phyloP scores from a whole-genome alignment of 2,888 invertebrate species.

The Folsomia candida region DNA sequence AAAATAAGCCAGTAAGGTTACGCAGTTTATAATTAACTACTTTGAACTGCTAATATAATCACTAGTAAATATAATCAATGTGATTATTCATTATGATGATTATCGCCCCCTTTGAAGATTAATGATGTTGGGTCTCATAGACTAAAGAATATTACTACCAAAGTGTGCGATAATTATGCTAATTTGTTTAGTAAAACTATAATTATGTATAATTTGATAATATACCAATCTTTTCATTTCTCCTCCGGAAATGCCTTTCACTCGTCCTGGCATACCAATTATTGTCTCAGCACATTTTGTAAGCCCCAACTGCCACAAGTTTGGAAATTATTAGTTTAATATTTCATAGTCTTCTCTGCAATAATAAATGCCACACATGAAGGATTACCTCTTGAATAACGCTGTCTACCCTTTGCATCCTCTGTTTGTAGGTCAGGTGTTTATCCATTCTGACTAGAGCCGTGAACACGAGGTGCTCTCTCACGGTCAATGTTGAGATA shows the following conservation, averaged over 20 bases:
- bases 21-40: no score
- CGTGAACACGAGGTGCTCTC: constrained; percentile 75
- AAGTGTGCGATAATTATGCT: no score
- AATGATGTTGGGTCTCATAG: no score
- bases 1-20: no score
- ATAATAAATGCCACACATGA: constrained; percentile 44
- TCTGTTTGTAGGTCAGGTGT: constrained; percentile 68
- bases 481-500: constrained; percentile 82
- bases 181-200: no score
- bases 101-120: no score
- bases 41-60: no score
- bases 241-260: constrained; percentile 93
- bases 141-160: neutral
- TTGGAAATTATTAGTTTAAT: neutral
- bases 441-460: constrained; percentile 83
- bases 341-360: neutral
- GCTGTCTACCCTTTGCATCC: constrained; percentile 77
- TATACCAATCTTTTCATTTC: constrained; percentile 78
- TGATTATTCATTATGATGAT: no score
- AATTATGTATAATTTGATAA: no score
- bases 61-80: no score
- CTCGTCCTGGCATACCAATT: constrained; percentile 81
- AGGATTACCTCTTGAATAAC: constrained; percentile 73
- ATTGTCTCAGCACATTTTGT: constrained; percentile 84
- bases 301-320: constrained; percentile 73